Percentiles rank a stretch among this genome's conserved stretches.
phyloP scores from a whole-genome alignment of 1,140 invertebrate genomes.

The Drosophila subpulchrella region DNA sequence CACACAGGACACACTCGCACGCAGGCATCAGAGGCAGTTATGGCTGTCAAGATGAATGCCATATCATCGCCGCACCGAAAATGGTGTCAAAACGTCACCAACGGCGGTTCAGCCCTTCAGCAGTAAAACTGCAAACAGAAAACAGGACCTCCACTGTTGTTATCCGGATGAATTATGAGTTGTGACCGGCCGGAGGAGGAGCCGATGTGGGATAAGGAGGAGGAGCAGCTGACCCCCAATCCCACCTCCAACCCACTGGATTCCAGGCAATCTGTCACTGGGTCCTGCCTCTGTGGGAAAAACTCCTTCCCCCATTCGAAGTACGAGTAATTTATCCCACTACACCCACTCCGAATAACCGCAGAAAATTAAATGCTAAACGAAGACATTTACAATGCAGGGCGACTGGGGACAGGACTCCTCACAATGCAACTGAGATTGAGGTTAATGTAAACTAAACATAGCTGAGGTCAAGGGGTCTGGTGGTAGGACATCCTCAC shows the following conservation, averaged over 20 bases:
- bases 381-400: slow-evolving; percentile 60
- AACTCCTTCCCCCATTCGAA: slow-evolving; percentile 17
- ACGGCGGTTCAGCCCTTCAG: slow-evolving; percentile 46
- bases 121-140: slow-evolving; percentile 55
- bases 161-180: slow-evolving; percentile 77
- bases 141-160: slow-evolving; percentile 54
- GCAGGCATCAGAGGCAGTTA: slow-evolving; percentile 67
- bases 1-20: slow-evolving; percentile 15
- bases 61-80: slow-evolving; percentile 82
- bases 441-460: neutral
- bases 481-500: too few species aligned
- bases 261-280: slow-evolving; percentile 56
- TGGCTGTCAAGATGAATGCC: slow-evolving; percentile 84
- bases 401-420: slow-evolving; percentile 12
- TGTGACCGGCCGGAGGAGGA: slow-evolving; percentile 39
- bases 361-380: slow-evolving; percentile 73
- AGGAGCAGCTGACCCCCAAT: slow-evolving; percentile 11
- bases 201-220: neutral
- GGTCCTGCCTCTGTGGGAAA: slow-evolving; percentile 23
- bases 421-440: neutral
- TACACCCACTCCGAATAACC: slow-evolving; percentile 5
- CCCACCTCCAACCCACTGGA: slow-evolving; percentile 1
- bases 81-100: slow-evolving; percentile 82
- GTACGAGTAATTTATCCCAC: slow-evolving; percentile 44
- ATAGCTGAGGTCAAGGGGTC: neutral